Conservation (phyloP, 2,797 vertebrate genomes). For the Pteronotus mesoamericanus region DNA sequence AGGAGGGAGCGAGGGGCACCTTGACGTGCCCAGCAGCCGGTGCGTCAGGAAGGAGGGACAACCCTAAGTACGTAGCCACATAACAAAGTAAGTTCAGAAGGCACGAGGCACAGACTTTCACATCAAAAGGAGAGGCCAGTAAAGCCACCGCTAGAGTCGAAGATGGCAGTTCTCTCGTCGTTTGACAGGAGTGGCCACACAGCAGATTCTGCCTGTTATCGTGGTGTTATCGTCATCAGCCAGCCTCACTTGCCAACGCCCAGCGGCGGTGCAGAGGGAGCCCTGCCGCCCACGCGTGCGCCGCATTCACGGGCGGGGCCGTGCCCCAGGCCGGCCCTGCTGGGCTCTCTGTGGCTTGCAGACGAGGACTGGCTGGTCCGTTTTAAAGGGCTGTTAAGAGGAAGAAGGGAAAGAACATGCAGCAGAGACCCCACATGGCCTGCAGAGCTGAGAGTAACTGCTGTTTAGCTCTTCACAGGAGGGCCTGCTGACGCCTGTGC, state of each 20-base stretch:
- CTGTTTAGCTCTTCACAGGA: neutral
- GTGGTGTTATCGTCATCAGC: neutral
- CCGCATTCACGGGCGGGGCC: neutral
- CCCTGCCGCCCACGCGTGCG: neutral
- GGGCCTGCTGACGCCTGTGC: neutral
- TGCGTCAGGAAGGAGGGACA: neutral
- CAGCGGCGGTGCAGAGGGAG: neutral
- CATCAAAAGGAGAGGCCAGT: neutral
- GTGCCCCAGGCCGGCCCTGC: neutral
- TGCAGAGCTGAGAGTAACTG: neutral
- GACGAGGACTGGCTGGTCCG: neutral
- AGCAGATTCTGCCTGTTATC: neutral
- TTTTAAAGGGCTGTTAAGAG: neutral
- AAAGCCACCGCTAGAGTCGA: neutral
- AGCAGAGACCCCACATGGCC: neutral
- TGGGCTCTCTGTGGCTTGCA: neutral
- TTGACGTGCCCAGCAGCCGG: neutral
- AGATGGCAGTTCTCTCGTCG: neutral
- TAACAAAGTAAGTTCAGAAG: neutral
- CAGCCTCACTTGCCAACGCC: neutral
- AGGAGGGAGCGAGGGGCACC: neutral
- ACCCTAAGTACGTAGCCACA: neutral
- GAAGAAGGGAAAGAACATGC: neutral
- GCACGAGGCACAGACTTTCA: neutral
- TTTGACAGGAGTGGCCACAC: neutral